These are phyloP conservation scores for Papilio polytes DNA, from an alignment of 1,140 invertebrate species.

Conservation along the genomic window DNA sequence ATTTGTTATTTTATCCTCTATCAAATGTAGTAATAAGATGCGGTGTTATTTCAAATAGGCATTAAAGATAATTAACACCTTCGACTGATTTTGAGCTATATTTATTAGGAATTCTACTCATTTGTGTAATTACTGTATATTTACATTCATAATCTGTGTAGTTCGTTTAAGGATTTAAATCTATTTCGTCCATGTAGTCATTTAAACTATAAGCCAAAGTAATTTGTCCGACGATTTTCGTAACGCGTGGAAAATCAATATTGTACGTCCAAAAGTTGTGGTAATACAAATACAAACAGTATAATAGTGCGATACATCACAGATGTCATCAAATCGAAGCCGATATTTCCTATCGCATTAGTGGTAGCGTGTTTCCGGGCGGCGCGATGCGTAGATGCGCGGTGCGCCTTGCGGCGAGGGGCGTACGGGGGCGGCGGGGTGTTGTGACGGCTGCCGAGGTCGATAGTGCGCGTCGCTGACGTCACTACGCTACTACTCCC, in stretches of 20 bases:
- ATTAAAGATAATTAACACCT: no score
- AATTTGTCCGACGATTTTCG: neutral
- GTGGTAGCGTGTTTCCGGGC: constrained; percentile 49
- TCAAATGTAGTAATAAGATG: no score
- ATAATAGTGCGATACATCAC: neutral
- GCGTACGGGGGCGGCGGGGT: constrained; percentile 53
- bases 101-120: no score
- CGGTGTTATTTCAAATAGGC: no score
- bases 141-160: no score
- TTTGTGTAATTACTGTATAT: no score
- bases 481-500: constrained; percentile 81
- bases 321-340: constrained; percentile 50
- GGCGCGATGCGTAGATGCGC: constrained; percentile 61
- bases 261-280: neutral
- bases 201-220: neutral
- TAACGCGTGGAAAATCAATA: neutral
- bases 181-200: neutral
- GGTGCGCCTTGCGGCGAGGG: constrained; percentile 41
- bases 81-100: no score
- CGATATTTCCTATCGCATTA: constrained; percentile 40
- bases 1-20: no score
- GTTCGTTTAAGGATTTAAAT: no score
- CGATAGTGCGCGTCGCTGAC: constrained; percentile 76
- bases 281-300: constrained; percentile 3
- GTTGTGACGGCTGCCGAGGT: constrained; percentile 76